Evolutionary conservation across 2,113 vertebrate species (phyloP).

Genomic region (Ariopsis seemanni): DNA sequence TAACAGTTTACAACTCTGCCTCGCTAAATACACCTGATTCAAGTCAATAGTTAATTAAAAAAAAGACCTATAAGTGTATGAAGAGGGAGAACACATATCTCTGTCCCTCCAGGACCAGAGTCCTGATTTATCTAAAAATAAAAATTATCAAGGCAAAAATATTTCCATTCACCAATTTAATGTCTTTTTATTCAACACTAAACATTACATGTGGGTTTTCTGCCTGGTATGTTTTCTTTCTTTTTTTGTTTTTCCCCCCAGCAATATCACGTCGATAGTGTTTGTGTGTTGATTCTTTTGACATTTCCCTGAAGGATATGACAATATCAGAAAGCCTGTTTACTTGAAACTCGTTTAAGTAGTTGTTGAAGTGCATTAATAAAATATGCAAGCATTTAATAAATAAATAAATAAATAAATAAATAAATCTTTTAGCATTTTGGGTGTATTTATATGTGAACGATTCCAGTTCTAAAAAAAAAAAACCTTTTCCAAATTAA

Average conservation of each 20-base stretch:
- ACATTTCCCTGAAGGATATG: background rate
- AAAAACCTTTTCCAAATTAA: too few species aligned
- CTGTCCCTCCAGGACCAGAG: background rate
- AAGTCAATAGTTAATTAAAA: background rate
- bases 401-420: background rate
- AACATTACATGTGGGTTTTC: background rate
- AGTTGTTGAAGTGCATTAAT: background rate
- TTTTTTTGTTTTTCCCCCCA: too few species aligned
- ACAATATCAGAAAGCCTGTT: background rate
- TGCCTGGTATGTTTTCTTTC: background rate
- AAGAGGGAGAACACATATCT: background rate
- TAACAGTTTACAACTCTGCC: background rate
- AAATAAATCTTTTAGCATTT: background rate
- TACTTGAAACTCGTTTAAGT: background rate
- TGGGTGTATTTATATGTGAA: background rate
- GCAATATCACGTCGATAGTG: background rate
- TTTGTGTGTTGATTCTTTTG: background rate
- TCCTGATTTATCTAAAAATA: background rate
- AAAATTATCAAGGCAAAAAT: background rate
- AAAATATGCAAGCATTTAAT: background rate
- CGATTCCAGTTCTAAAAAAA: background rate
- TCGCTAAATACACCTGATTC: background rate
- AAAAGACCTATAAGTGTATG: background rate
- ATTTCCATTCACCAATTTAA: background rate
- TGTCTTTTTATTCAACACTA: background rate